Evolutionary conservation across 2,797 vertebrate genomes (phyloP).

Genomic region (Scolopax bukidnonensis): DNA sequence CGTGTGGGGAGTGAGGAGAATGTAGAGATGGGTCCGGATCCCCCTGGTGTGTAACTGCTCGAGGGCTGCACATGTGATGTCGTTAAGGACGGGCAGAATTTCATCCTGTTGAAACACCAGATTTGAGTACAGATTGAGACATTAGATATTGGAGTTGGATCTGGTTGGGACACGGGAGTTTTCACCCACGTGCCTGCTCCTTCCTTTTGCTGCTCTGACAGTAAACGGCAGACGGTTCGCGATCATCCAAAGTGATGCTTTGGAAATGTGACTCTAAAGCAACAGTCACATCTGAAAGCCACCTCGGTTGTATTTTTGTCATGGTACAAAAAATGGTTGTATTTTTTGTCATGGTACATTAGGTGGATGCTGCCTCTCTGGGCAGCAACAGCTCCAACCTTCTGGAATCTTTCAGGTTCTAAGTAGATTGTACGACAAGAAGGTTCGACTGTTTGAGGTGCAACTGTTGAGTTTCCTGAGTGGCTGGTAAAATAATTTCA

Average conservation of each 20-base stretch:
- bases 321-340: too few species aligned
- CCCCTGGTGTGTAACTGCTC: neutral
- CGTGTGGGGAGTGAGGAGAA: neutral
- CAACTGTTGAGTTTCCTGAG: neutral
- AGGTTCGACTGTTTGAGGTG: neutral
- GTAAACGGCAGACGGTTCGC: neutral
- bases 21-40: neutral
- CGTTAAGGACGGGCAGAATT: neutral
- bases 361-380: neutral
- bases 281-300: neutral
- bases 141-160: neutral
- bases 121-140: conserved; percentile 16
- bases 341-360: neutral
- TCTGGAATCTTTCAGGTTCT: neutral
- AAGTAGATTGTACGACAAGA: neutral
- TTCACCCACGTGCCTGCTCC: neutral
- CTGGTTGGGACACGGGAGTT: neutral
- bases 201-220: neutral
- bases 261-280: neutral
- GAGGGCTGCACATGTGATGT: neutral
- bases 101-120: neutral
- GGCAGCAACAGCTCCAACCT: neutral
- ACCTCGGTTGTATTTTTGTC: neutral
- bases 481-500: neutral
- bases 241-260: neutral